These are phyloP conservation scores for Catocala nupta DNA, from an alignment of 2,888 invertebrate species.

Conservation along the genomic window DNA sequence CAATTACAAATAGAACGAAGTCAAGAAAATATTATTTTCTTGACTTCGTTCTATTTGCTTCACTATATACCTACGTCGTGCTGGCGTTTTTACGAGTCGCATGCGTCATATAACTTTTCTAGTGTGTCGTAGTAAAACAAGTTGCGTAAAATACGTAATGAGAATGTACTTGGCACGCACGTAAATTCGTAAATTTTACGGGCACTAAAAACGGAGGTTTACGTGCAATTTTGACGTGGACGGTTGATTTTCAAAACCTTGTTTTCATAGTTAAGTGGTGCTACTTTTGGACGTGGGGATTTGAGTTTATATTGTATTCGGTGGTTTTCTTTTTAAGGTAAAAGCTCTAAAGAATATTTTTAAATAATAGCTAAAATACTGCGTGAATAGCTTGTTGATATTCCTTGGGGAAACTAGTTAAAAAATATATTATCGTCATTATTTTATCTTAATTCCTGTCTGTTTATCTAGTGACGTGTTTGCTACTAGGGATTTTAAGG, in stretches of 20 bases:
- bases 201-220: conserved; percentile 42
- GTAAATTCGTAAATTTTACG: conserved; percentile 41
- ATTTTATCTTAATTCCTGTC: no score
- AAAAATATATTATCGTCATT: no score
- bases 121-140: conserved; percentile 51
- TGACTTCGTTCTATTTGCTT: neutral
- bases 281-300: conserved; percentile 18
- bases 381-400: no score
- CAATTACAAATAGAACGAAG: no score
- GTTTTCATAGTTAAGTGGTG: conserved; percentile 31
- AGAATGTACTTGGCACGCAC: conserved; percentile 40
- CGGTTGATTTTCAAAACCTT: conserved; percentile 42
- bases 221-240: conserved; percentile 40
- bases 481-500: no score
- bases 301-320: neutral
- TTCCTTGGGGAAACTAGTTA: no score
- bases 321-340: no score
- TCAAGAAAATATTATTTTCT: no score
- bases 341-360: no score
- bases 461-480: no score
- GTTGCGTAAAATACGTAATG: conserved; percentile 46
- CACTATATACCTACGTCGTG: conserved; percentile 16
- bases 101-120: conserved; percentile 46
- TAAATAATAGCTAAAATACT: no score
- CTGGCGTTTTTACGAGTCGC: conserved; percentile 38